Evolutionary conservation across 2,888 invertebrate genomes (phyloP), one percentile per base, ranked within the genome.

Genomic region (Lochmaea crataegi): DNA sequence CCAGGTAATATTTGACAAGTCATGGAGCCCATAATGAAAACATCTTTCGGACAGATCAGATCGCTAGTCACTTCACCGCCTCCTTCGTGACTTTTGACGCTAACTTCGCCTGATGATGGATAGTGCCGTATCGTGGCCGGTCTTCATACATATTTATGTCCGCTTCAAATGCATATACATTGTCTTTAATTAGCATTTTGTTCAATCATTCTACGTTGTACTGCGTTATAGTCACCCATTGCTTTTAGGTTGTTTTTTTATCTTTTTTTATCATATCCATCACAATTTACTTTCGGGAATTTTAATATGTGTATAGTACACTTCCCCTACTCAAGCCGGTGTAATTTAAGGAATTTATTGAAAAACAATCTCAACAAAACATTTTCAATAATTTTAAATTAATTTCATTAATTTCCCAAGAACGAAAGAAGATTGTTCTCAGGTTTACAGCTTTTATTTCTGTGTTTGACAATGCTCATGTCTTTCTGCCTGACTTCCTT

Each of bases 21-120:
- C 86, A 87, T 84, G 86, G 86, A 86, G 83, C 86, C 85, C 85
- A 86, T 87, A 86, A 87, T 87, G 86, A 86, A 87, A 87, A 87
- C 86, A 87, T 87, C 86, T 86, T 84, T 84, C 83, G 84, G 86
- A 86, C 86, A 86, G 86, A 86, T 86, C 86, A 86, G 86, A 86
- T 86, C 86, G 86, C 86, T 85, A 86, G 86, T 86, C 86, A 86
- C 84, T 86, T 86, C 86, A 85, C 86, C 86, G 86, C 86, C 86
- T 86, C 82, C 83, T 85, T 86, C 86, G 86, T 87, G 86, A 87
- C 86, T 87, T 87, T 87, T 87, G 85, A 87, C 86, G 86, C 86
- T 85, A 85, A 85, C 85, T 82, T 83, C 78, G 80, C 77, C 77
- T 81, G 84, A 85, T 86, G 86, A 86, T 86, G 85, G 84, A 86